Evolutionary conservation across 2,888 invertebrate genomes (phyloP).

Genomic region (Lasiommata megera): DNA sequence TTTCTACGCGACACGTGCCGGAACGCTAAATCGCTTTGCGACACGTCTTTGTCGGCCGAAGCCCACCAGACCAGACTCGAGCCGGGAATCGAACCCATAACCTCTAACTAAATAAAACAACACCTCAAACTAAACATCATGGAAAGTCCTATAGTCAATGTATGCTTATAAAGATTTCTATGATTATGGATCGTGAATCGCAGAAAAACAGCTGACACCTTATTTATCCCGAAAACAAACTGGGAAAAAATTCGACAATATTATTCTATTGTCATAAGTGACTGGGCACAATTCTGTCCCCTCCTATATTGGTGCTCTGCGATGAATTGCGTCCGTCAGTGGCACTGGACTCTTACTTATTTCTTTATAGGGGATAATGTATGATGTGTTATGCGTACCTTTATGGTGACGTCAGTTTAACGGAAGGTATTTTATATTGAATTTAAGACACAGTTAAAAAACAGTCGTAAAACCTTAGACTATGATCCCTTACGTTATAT

Average conservation of each 20-base stretch:
- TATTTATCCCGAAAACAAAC: constrained; percentile 26
- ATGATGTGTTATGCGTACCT: not conserved
- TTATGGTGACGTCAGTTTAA: not conserved
- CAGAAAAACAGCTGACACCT: not conserved
- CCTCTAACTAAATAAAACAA: too few species aligned
- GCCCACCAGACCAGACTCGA: too few species aligned
- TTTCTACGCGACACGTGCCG: too few species aligned
- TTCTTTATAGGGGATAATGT: constrained; percentile 10
- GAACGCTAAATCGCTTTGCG: too few species aligned
- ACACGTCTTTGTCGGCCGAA: too few species aligned
- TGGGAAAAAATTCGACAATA: constrained; percentile 35
- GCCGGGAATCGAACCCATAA: too few species aligned
- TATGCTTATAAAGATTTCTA: too few species aligned
- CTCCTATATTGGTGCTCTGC: constrained; percentile 45
- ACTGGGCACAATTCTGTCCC: constrained; percentile 25
- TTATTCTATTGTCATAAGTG: constrained; percentile 21
- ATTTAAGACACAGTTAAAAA: not conserved
- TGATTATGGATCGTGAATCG: not conserved
- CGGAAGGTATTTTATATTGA: not conserved
- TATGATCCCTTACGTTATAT: too few species aligned
- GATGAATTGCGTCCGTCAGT: constrained; percentile 47
- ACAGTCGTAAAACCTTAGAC: too few species aligned
- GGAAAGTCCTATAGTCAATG: too few species aligned
- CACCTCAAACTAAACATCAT: too few species aligned
- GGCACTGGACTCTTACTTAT: constrained; percentile 42